Conservation (phyloP, 1,140 invertebrate species). For the Penaeus vannamei region DNA sequence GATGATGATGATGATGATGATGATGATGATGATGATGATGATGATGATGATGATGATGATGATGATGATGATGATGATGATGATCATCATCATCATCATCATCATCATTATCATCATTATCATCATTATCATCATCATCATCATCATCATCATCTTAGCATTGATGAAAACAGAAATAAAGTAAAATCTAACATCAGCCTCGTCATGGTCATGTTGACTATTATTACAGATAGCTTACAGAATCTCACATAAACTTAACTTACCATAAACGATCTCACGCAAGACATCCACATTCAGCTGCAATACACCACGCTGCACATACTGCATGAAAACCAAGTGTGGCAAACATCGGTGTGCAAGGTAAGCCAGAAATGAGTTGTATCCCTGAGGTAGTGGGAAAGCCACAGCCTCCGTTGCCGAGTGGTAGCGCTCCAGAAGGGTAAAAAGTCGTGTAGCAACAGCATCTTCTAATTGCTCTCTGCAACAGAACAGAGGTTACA, state of each 20-base stretch:
- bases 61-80: too few relatives aligned
- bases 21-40: too few relatives aligned
- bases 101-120: too few relatives aligned
- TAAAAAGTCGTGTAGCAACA: constrained; percentile 80
- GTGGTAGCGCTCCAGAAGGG: constrained; percentile 83
- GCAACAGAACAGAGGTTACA: constrained; percentile 64
- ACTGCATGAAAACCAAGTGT: constrained; percentile 84
- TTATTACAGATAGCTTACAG: background rate
- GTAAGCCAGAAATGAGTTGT: constrained; percentile 89
- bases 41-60: too few relatives aligned
- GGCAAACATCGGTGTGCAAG: constrained; percentile 83
- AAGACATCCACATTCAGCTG: constrained; percentile 89
- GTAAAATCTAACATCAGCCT: background rate
- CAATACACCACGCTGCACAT: constrained; percentile 84
- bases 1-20: too few relatives aligned
- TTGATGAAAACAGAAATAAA: background rate
- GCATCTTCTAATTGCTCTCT: constrained; percentile 82
- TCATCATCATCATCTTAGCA: background rate
- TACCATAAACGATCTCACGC: constrained; percentile 81
- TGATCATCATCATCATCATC: too few relatives aligned
- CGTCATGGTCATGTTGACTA: background rate
- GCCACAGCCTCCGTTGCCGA: constrained; percentile 84
- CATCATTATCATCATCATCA: too few relatives aligned
- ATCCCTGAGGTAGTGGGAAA: constrained; percentile 87
- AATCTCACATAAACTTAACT: constrained; percentile 73